Conservation (phyloP, 2,888 invertebrate genomes). For the Drosophila mulleri region DNA sequence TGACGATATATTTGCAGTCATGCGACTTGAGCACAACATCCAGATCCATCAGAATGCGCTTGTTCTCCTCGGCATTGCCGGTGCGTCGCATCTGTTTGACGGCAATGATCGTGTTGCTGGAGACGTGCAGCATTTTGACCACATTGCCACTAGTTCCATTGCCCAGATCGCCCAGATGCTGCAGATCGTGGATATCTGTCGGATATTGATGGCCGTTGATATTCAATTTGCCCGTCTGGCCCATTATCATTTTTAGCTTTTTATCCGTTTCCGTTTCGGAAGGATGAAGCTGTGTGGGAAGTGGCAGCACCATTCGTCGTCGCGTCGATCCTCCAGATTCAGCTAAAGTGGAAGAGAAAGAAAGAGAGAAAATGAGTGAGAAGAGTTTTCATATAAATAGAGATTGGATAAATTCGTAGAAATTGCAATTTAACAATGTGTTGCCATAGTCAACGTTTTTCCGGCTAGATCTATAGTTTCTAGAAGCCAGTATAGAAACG, state of each 20-base stretch:
- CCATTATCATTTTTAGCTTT: conserved; percentile 96
- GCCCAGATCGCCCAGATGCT: conserved; percentile 94
- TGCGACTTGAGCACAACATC: conserved; percentile 99
- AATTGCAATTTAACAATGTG: conserved; percentile 18
- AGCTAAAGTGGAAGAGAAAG: conserved; percentile 51
- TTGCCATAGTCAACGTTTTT: not conserved
- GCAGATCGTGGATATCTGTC: conserved; percentile 93
- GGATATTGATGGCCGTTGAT: conserved; percentile 92
- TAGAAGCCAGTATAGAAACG: not conserved
- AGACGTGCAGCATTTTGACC: conserved; percentile 96
- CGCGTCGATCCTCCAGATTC: conserved; percentile 87
- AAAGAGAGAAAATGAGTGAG: not conserved
- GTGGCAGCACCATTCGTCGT: conserved; percentile 87
- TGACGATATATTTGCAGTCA: conserved; percentile 98
- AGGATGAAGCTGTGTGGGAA: conserved; percentile 86
- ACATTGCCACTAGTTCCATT: conserved; percentile 99
- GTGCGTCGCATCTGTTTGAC: conserved; percentile 99
- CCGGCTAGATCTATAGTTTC: not conserved
- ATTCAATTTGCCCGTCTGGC: conserved; percentile 95
- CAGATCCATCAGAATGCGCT: conserved; percentile 99
- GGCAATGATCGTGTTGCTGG: conserved; percentile 94
- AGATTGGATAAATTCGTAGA: conserved; percentile 20
- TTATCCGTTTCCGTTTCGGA: conserved; percentile 92
- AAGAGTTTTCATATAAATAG: not conserved
- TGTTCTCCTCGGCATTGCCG: conserved; percentile 98